These are phyloP conservation scores for Menidia beryllina DNA, from an alignment of 2,113 vertebrate species.

Conservation along the genomic window DNA sequence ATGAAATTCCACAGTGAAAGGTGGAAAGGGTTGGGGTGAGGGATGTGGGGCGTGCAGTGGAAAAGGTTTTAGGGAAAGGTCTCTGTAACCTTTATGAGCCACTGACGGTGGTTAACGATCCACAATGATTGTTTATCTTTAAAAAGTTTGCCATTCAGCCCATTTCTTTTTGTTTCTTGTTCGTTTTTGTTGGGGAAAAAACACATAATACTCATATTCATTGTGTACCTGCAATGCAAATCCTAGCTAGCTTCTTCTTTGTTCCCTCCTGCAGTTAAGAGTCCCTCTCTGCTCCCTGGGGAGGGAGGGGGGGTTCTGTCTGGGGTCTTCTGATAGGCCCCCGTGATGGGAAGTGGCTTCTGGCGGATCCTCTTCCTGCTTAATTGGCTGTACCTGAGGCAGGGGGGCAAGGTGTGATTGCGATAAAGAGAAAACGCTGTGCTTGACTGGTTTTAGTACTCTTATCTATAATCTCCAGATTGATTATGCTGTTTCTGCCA, in stretches of 20 bases:
- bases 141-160: conserved; percentile 12
- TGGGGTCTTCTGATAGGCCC: conserved; percentile 48
- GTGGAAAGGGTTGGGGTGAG: conserved; percentile 11
- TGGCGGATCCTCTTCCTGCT: conserved; percentile 55
- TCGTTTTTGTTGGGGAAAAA: neutral
- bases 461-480: conserved; percentile 83
- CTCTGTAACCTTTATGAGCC: conserved; percentile 25
- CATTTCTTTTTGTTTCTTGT: neutral
- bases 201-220: conserved; percentile 1
- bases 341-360: conserved; percentile 61
- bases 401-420: conserved; percentile 79
- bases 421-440: conserved; percentile 78
- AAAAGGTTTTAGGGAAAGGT: conserved; percentile 39
- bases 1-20: conserved; percentile 34
- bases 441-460: conserved; percentile 78
- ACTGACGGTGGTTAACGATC: conserved; percentile 27
- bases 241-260: conserved; percentile 3
- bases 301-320: conserved; percentile 27
- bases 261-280: conserved; percentile 33
- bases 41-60: conserved; percentile 24
- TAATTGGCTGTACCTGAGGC: conserved; percentile 81
- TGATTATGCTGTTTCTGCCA: conserved; percentile 82
- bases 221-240: conserved; percentile 12
- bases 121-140: conserved; percentile 22
- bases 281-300: conserved; percentile 28